phyloP scores from a whole-genome alignment of 2,888 invertebrate species.

The Harpagoxenus sublaevis region DNA sequence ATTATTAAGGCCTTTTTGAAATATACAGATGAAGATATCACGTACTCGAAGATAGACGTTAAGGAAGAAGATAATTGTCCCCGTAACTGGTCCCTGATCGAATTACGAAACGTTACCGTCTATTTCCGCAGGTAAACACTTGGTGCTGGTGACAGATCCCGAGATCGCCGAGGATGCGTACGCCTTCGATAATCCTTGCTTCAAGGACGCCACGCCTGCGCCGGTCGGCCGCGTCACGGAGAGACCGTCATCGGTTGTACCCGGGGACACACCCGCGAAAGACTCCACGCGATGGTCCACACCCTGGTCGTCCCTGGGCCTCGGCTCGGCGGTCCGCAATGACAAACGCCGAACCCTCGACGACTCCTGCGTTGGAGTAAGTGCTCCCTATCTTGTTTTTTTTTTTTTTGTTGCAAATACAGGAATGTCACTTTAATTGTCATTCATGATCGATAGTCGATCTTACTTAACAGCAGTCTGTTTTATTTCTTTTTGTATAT shows the following conservation, averaged over 20 bases:
- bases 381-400: constrained; percentile 34
- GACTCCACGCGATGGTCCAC: constrained; percentile 81
- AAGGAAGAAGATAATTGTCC: too few species aligned
- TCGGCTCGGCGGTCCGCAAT: constrained; percentile 81
- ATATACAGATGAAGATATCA: not conserved
- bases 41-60: too few species aligned
- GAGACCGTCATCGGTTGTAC: constrained; percentile 74
- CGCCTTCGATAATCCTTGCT: constrained; percentile 94
- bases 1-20: not conserved
- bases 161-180: constrained; percentile 92
- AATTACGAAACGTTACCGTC: not conserved
- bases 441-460: not conserved
- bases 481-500: not conserved
- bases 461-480: constrained; percentile 23
- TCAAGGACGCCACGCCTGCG: constrained; percentile 87
- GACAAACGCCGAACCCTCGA: constrained; percentile 88
- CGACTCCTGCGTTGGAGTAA: constrained; percentile 88
- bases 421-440: not conserved
- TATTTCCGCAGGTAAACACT: constrained; percentile 89
- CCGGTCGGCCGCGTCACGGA: constrained; percentile 82
- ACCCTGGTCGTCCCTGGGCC: constrained; percentile 87
- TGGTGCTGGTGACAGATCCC: constrained; percentile 91
- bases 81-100: too few species aligned
- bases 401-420: not conserved
- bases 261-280: constrained; percentile 74